A percentile compares a stretch with the other conserved stretches of the same genome.
Conservation (phyloP, 2,797 vertebrate species). For the Lindbergichthys nudifrons region DNA sequence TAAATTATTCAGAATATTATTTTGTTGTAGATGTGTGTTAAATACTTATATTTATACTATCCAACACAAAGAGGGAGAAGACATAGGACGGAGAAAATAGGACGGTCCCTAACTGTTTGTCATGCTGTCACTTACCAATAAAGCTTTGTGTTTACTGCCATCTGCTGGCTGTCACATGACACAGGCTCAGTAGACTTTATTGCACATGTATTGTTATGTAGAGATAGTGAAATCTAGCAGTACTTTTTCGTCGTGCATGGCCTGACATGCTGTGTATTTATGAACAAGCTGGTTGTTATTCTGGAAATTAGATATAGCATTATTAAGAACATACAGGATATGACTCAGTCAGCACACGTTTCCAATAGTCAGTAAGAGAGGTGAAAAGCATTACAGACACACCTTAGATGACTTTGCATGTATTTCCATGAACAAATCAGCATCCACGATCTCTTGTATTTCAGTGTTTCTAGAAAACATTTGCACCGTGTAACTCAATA, state of each 20-base stretch:
- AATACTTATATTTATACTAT: no score
- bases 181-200: background rate
- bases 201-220: background rate
- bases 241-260: background rate
- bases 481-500: background rate
- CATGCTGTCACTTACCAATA: background rate
- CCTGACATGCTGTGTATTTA: no score
- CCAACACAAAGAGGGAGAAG: no score
- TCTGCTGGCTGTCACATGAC: constrained; percentile 45
- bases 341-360: background rate
- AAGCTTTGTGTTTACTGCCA: constrained; percentile 63
- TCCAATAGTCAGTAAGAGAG: background rate
- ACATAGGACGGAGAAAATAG: no score
- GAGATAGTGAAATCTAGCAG: background rate
- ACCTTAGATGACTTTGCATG: background rate
- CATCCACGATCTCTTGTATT: background rate
- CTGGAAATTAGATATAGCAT: background rate
- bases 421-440: constrained; percentile 18
- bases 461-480: background rate
- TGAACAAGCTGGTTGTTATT: background rate
- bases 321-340: background rate
- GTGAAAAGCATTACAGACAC: background rate
- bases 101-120: constrained; percentile 47
- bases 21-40: no score
- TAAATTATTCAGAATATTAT: no score